Evolutionary conservation across 2,888 invertebrate genomes (phyloP), one percentile per base, ranked within the genome.

Genomic region (Drosophila nigritarsus): DNA sequence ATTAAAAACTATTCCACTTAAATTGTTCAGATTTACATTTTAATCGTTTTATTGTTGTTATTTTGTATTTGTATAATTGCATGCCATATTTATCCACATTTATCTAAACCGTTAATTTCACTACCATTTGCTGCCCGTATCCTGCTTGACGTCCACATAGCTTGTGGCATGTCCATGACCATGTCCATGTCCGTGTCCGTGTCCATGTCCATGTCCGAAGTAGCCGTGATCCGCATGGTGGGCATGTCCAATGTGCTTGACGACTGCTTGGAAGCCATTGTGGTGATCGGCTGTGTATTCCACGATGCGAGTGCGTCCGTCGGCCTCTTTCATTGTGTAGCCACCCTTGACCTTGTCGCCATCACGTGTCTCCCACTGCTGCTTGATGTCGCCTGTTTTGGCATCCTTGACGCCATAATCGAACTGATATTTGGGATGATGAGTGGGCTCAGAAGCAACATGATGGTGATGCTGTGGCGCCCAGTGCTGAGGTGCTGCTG

Each of bases 301-400:
- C n/a, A 94, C 94, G 72, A 94, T 87, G 78, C 94, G 91, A 64
- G 94, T 93, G 24, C 94, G 94, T 48, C 94, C 94, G 79, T 94
- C 94, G 24, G 94, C 91, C 90, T 94, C 94, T 73, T 94, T 93
- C 36, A 94, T 87, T 24, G 93, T 92, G 81, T 94, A 94, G 40
- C 91, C 81, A 78, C 92, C 92, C 82, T 94, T 94, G 27, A 94
- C 94, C 70, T 91, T 89, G 79, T 94, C 94, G 18, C 94, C 94
- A 82, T 94, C 94, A 45, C 94, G 93, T 61, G 93, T 93, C 89
- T 94, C 94, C 91, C 93, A 93, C 79, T 94, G 94, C 65, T 93
- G 92, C 79, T 94, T 94, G 55, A 93, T 92, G 78, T 94, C 94
- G 9, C 94, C 94, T 6, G 94, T 94, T 38, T 94, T 93, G 3